Evolutionary conservation across 2,888 invertebrate species (phyloP).

Genomic region (Anthoptus insignis): DNA sequence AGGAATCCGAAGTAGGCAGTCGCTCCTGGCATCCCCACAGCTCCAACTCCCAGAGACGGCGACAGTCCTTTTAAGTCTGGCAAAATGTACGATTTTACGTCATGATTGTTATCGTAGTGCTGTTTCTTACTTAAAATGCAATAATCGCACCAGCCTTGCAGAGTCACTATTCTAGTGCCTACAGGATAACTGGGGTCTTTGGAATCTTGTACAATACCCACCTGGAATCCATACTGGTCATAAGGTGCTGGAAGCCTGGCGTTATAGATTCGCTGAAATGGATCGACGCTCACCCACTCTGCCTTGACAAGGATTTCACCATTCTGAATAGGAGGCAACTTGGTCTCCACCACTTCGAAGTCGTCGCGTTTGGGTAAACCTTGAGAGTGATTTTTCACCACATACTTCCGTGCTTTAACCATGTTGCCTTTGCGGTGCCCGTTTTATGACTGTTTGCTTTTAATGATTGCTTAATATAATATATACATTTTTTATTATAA

Average conservation of each 20-base stretch:
- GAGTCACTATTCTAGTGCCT: conserved; percentile 86
- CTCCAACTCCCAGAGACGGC: conserved; percentile 86
- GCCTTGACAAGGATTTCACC: conserved; percentile 76
- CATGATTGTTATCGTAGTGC: no score
- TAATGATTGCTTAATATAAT: no score
- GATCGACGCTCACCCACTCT: conserved; percentile 66
- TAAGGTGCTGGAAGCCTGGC: conserved; percentile 46
- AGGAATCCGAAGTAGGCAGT: conserved; percentile 91
- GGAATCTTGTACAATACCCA: conserved; percentile 84
- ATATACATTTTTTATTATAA: no score
- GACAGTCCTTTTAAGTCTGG: conserved; percentile 84
- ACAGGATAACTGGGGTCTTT: conserved; percentile 87
- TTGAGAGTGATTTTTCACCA: conserved; percentile 84
- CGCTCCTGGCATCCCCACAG: conserved; percentile 90
- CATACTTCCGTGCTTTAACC: conserved; percentile 84
- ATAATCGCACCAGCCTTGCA: conserved; percentile 90
- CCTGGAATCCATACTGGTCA: conserved; percentile 58
- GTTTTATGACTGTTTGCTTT: no score
- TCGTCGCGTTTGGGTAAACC: conserved; percentile 87
- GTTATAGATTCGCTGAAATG: conserved; percentile 56
- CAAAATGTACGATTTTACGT: conserved; percentile 57
- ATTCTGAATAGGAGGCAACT: conserved; percentile 85
- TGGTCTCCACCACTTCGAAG: conserved; percentile 87
- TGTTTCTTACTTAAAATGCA: conserved; percentile 51
- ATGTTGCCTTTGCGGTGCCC: neutral